Conservation (phyloP, 2,888 invertebrate genomes). For the Phaedon cochleariae region DNA sequence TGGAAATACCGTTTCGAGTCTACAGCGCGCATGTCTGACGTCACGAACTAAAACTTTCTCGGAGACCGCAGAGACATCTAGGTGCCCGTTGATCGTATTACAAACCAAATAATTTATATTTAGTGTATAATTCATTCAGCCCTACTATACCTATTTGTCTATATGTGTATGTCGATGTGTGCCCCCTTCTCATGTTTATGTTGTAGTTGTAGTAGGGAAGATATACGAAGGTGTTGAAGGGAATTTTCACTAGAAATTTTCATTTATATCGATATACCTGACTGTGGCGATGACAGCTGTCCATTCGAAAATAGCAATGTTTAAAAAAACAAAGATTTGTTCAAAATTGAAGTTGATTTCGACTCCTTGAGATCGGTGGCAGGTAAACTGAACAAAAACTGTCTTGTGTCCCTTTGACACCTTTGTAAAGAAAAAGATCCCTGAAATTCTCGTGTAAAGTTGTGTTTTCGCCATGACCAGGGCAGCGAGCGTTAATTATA, state of each 20-base stretch:
- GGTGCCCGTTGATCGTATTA: conserved; percentile 63
- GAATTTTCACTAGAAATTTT: neutral
- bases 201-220: conserved; percentile 52
- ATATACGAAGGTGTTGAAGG: neutral
- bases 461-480: conserved; percentile 61
- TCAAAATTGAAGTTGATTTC: no score
- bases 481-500: conserved; percentile 47
- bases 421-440: conserved; percentile 7
- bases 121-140: conserved; percentile 52
- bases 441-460: conserved; percentile 49
- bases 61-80: no score
- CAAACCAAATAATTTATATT: conserved; percentile 64
- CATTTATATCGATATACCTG: no score
- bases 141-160: conserved; percentile 49
- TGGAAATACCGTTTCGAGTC: no score
- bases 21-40: no score
- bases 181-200: conserved; percentile 44
- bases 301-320: no score
- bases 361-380: no score
- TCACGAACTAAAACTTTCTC: no score
- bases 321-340: no score
- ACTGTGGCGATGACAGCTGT: no score
- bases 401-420: no score
- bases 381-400: no score
- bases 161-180: conserved; percentile 55